A percentile compares a stretch with the other conserved stretches of the same genome.
Evolutionary conservation across 2,113 vertebrate genomes (phyloP).

Genomic region (Donacobius atricapilla): DNA sequence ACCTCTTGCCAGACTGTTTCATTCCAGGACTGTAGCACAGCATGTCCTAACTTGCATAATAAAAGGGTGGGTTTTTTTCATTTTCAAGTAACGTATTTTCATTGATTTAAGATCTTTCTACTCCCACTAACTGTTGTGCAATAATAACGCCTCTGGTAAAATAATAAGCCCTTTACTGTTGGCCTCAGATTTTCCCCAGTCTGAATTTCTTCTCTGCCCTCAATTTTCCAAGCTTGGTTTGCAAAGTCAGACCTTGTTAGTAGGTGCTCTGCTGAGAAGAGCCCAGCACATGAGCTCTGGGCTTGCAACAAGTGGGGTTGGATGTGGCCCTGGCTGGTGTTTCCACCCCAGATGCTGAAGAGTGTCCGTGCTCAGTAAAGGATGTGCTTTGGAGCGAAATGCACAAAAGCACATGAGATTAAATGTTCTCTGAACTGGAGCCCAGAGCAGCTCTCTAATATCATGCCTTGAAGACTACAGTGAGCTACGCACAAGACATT

Average conservation of each 20-base stretch:
- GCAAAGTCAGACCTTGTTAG: background rate
- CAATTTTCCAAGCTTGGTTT: background rate
- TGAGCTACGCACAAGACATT: background rate
- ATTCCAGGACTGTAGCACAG: conserved; percentile 24
- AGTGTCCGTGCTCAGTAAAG: background rate
- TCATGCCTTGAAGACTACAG: background rate
- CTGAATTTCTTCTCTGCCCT: conserved; percentile 1
- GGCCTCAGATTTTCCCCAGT: background rate
- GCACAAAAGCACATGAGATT: background rate
- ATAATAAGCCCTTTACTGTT: background rate
- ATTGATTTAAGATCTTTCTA: conserved; percentile 28
- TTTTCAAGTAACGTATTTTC: conserved; percentile 36
- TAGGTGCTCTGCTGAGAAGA: background rate
- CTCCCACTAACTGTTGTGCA: conserved; percentile 25
- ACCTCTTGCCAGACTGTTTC: conserved; percentile 2
- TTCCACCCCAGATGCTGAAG: conserved; percentile 17
- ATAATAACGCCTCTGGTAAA: background rate
- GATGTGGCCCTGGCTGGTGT: background rate
- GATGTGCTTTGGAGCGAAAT: conserved; percentile 1
- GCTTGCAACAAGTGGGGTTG: background rate
- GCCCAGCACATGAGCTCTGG: background rate
- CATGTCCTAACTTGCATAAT: conserved; percentile 49
- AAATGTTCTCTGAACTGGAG: conserved; percentile 5
- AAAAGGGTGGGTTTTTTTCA: background rate
- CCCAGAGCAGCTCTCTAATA: background rate